Evolutionary conservation across 2,797 vertebrate species (phyloP).

Genomic region (Dicrostonyx torquatus): DNA sequence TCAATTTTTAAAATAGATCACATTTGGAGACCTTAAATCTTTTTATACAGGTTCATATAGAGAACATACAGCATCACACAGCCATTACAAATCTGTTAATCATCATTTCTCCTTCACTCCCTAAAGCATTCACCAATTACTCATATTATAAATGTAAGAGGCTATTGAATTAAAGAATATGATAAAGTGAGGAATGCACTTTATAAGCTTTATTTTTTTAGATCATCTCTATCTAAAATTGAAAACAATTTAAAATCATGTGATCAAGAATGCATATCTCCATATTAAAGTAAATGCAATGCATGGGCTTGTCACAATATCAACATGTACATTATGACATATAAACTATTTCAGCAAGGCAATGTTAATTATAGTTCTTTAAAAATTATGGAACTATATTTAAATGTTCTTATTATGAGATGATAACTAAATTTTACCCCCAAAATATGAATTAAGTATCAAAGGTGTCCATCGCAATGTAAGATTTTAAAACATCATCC

Average conservation of each 20-base stretch:
- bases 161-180: neutral
- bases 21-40: neutral
- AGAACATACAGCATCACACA: neutral
- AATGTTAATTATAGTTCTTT: neutral
- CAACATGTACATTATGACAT: neutral
- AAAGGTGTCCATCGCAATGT: neutral
- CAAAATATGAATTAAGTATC: neutral
- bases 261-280: neutral
- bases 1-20: neutral
- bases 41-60: neutral
- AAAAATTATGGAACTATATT: neutral
- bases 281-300: neutral
- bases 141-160: neutral
- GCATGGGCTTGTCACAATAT: neutral
- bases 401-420: neutral
- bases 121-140: neutral
- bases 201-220: neutral
- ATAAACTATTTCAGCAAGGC: neutral
- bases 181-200: neutral
- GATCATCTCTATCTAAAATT: neutral
- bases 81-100: neutral
- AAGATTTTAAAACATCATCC: constrained; percentile 24
- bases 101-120: neutral
- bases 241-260: neutral
- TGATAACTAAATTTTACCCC: neutral